Percentiles rank a stretch among this genome's conserved stretches.
phyloP scores from a whole-genome alignment of 2,888 invertebrate species.

The Polydrusus pterygomalis region DNA sequence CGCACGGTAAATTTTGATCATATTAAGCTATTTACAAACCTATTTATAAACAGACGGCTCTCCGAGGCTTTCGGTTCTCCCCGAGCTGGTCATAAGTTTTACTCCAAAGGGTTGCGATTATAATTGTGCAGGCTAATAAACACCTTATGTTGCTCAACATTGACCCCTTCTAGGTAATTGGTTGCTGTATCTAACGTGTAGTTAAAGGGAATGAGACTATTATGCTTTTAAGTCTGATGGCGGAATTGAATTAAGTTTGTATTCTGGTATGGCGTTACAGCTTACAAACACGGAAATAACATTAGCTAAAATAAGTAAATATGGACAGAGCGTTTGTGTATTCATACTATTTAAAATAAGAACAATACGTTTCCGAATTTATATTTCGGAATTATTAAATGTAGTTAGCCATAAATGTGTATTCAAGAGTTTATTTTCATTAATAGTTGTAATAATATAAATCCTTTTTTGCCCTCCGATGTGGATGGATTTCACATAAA shows the following conservation, averaged over 20 bases:
- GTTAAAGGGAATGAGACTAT: conserved; percentile 7
- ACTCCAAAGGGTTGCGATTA: not conserved
- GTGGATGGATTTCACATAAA: too few relatives aligned
- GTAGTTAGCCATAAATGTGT: too few relatives aligned
- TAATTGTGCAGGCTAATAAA: conserved; percentile 48
- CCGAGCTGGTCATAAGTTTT: not conserved
- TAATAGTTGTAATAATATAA: too few relatives aligned
- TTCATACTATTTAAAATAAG: too few relatives aligned
- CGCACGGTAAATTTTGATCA: not conserved
- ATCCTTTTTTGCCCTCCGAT: too few relatives aligned
- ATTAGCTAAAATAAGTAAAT: too few relatives aligned
- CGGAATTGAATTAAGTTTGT: not conserved
- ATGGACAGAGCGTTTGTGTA: too few relatives aligned
- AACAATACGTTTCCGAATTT: too few relatives aligned
- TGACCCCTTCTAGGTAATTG: conserved; percentile 30
- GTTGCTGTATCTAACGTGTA: conserved; percentile 8
- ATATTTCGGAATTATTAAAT: too few relatives aligned
- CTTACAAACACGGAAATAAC: not conserved
- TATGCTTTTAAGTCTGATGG: conserved; percentile 13
- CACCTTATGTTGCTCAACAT: conserved; percentile 39
- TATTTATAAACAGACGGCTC: not conserved
- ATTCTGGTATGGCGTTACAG: not conserved
- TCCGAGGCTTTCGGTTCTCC: not conserved
- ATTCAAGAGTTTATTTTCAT: too few relatives aligned
- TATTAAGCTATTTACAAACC: not conserved